Evolutionary conservation across 2,113 vertebrate genomes (phyloP), one percentile per base, ranked within the genome.

Genomic region (Cololabis saira): DNA sequence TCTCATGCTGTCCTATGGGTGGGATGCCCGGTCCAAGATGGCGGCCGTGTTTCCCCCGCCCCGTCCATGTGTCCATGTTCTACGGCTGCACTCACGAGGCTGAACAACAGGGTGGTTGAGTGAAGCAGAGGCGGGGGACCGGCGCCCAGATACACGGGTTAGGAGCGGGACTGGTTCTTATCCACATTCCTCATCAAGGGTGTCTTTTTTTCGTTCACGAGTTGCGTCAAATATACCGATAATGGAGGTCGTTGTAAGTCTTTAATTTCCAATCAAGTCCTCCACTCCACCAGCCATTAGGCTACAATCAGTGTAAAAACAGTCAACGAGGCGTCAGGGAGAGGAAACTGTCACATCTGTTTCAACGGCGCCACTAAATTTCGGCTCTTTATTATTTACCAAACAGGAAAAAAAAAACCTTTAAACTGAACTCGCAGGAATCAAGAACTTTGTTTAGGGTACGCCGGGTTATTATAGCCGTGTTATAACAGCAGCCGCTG

Each of bases 391-490:
- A 7, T 37, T 11, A 9, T 37, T 37, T 37, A 37, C 6, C 33
- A 37, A 30, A 8, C 6, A 0, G 14, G 18, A 49, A n/a, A 47
- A 21, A 49, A n/a, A 47, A 13, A 24, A 0, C 15, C 18, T 2
- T 4, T 43, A 52, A 44, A 40, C 47, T 6, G 15, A n/a, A 27
- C 64, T 50, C 44, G 14, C 43, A 9, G 18, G 16, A 1, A 21
- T 44, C 14, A 21, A 58, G 49, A 89, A 87, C 51, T 84, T 81
- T 62, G 40, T 43, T 43, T n/a, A n/a, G n/a, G n/a, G n/a, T n/a
- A n/a, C n/a, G n/a, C n/a, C n/a, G n/a, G n/a, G n/a, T n/a, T n/a
- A n/a, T n/a, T n/a, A n/a, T n/a, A 43, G 18, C 5, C 15, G 59
- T 45, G 43, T 21, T 67, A 3, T 21, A 16, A 16, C 27, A 14